These are phyloP conservation scores for Macquaria australasica DNA, from an alignment of 2,113 vertebrate species.

Conservation along the genomic window DNA sequence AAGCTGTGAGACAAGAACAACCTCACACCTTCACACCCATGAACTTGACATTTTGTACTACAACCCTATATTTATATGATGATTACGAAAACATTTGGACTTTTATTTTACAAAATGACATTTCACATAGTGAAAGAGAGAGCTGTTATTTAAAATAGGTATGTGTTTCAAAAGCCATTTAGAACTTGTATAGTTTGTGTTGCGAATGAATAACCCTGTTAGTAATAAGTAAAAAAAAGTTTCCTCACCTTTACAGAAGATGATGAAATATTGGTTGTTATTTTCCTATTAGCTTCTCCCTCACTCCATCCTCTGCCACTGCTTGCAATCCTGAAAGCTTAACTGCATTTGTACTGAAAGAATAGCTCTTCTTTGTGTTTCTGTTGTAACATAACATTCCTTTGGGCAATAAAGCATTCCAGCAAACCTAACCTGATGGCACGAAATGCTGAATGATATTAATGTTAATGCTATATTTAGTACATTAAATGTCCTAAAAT, in stretches of 20 bases:
- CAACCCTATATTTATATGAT: background rate
- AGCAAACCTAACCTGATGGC: background rate
- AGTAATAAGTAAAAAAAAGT: background rate
- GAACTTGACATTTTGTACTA: background rate
- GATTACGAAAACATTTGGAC: background rate
- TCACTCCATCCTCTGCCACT: background rate
- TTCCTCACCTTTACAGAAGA: background rate
- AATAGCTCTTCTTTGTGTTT: background rate
- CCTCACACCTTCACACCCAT: background rate
- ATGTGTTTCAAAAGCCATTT: background rate
- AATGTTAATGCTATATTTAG: background rate
- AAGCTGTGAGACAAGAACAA: background rate
- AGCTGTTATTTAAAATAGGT: background rate
- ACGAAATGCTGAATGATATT: background rate
- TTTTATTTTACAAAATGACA: background rate
- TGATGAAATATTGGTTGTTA: background rate
- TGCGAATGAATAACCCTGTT: background rate
- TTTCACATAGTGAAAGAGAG: background rate
- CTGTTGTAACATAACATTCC: background rate
- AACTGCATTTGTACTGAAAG: background rate
- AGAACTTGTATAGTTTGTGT: background rate
- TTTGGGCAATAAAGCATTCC: background rate
- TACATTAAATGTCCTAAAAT: conserved; percentile 2
- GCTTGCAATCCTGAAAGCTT: background rate
- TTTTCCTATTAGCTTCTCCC: background rate